Base-by-base conservation (phyloP, 2,888 invertebrate species). In the Malthinus flaveolus region DNA sequence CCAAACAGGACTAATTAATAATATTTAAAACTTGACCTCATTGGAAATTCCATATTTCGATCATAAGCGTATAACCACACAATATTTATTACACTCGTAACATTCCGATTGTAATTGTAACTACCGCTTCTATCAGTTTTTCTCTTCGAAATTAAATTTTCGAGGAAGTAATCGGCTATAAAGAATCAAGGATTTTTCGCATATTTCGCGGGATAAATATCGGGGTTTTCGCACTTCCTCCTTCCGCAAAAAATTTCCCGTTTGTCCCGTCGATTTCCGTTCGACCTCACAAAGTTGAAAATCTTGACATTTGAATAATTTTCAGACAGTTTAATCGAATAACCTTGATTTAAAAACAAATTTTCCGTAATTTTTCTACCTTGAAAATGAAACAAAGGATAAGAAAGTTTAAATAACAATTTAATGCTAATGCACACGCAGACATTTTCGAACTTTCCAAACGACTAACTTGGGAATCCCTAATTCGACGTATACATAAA, bases 31-130 rank as follows among this genome's bases (percentile, higher is more conserved):
- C 23, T 47, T 59, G 50, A 59, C 57, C 36, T 61, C 61, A 61
- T 50, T 50, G 61, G 61, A 61, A 61, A 61, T 54, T 61, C 61
- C 61, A 50, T 54, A 54, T 53, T 57, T 54, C 49, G 56, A 36
- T 52, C 15, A 23, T 51, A 37, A 57, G 48, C 5, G 13, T 9
- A 51, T 34, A n/a, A n/a, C n/a, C n/a, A n/a, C n/a, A n/a, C n/a
- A n/a, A n/a, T n/a, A n/a, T n/a, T n/a, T n/a, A n/a, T n/a, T n/a
- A n/a, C n/a, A 42, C 49, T 48, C 52, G 42, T 48, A 52, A 39
- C 50, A 50, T 45, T 46, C 53, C 45, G 53, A 32, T 37, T 31
- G 33, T 49, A 34, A 32, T 37, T 31, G 33, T 49, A 34, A 35
- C 15, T 55, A 42, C 39, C 10, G 9, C 8, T 13, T 7, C 15